Base-by-base conservation (phyloP, 2,888 invertebrate genomes). In the Aporophyla nigra region DNA sequence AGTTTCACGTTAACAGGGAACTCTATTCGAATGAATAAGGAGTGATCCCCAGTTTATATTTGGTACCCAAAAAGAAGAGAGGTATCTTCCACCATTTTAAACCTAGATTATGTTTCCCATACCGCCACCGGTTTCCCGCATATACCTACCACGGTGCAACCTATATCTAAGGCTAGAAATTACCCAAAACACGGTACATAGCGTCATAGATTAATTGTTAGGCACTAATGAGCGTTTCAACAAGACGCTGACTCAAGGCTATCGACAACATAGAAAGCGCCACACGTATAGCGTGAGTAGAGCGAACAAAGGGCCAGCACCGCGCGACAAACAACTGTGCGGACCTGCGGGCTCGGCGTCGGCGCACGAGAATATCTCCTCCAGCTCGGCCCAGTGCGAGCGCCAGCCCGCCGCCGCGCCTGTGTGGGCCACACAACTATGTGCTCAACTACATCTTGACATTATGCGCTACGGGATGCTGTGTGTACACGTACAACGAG, bases 351-450 rank as follows among this genome's bases (percentile, higher is more conserved):
- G 9, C 16, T 74, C 81, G 54, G 21, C 5, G 33, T 51, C 93
- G 92, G 89, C 86, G 83, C 90, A 82, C n/a, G 87, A 69, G 91
- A 95, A 95, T 91, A 95, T 92, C 14, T 95, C 94, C 69, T 91
- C 91, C 77, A 95, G 88, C 19, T 95, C 95, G 88, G 91, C 92
- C 95, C 95, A 95, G 88, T 93, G 93, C 71, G 94, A 84, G 80
- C 91, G 88, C 93, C 88, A 88, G 71, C 82, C 86, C 63, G 74
- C 63, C 81, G 62, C 53, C 77, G 67, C n/a, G n/a, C n/a, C n/a
- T n/a, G n/a, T n/a, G n/a, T n/a, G n/a, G n/a, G n/a, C n/a, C n/a
- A n/a, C 71, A 74, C 59, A 75, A 80, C 61, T 49, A 67, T 49
- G 27, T 27, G 14, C 12, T 65, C 19, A 69, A 80, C 76, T 59